Conservation (phyloP, 2,888 invertebrate species). For the Tetanocera ferruginea region DNA sequence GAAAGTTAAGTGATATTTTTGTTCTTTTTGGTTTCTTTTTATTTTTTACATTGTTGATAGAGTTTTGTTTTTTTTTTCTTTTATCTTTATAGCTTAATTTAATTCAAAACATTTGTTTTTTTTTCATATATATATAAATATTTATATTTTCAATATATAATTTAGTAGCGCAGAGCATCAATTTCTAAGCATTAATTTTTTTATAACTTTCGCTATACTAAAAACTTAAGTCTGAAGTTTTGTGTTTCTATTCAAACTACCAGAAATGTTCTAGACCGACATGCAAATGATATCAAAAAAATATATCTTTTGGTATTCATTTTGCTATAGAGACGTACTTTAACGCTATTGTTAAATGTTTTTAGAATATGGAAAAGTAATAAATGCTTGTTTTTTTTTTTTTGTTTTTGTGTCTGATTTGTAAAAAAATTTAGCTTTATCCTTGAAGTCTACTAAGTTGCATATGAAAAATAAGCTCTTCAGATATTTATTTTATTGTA, state of each 20-base stretch:
- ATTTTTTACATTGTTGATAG: slow-evolving; percentile 27
- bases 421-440: slow-evolving; percentile 28
- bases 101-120: slow-evolving; percentile 16
- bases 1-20: slow-evolving; percentile 20
- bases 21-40: neutral
- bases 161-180: slow-evolving; percentile 24
- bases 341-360: neutral
- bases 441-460: slow-evolving; percentile 31
- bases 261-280: slow-evolving; percentile 18
- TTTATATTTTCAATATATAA: neutral
- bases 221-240: neutral
- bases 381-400: neutral
- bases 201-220: neutral
- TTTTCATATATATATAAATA: neutral
- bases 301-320: neutral
- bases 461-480: slow-evolving; percentile 37
- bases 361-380: neutral
- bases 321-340: neutral
- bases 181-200: neutral
- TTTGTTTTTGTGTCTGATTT: neutral
- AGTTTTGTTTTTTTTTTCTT: neutral
- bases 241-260: slow-evolving; percentile 4
- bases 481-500: slow-evolving; percentile 28
- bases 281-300: slow-evolving; percentile 16
- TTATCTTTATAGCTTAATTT: neutral